Conservation (phyloP, 2,113 vertebrate genomes). For the Upupa epops region DNA sequence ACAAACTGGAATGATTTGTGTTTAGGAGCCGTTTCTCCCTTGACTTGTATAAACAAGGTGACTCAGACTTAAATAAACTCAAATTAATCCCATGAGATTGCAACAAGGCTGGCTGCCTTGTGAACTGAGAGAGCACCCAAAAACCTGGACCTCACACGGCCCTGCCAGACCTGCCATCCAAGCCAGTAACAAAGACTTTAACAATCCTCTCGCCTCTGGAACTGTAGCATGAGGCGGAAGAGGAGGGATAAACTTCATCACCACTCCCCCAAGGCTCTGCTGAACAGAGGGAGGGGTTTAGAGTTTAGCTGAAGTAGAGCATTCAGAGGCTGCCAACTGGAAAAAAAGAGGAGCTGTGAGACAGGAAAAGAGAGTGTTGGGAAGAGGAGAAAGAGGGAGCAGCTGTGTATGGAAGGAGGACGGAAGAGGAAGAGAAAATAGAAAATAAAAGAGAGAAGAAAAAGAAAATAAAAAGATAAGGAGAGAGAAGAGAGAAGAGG, state of each 20-base stretch:
- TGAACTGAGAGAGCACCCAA: not conserved
- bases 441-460: not conserved
- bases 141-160: not conserved
- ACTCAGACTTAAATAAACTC: not conserved
- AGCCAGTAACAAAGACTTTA: accelerated
- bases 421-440: too few relatives aligned
- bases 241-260: not conserved
- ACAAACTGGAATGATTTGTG: not conserved
- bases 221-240: not conserved
- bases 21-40: not conserved
- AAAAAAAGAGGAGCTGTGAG: not conserved
- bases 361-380: not conserved
- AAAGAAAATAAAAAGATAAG: not conserved
- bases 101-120: not conserved
- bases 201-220: accelerated
- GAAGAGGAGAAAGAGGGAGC: not conserved
- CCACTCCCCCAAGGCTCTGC: not conserved
- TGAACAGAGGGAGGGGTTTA: not conserved
- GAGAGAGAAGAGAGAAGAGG: not conserved
- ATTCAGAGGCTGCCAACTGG: not conserved
- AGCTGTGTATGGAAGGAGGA: not conserved
- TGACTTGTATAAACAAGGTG: not conserved
- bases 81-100: not conserved
- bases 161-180: not conserved
- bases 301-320: not conserved